Base-by-base conservation (phyloP, 2,797 vertebrate species). In the Premnoplex brunnescens region DNA sequence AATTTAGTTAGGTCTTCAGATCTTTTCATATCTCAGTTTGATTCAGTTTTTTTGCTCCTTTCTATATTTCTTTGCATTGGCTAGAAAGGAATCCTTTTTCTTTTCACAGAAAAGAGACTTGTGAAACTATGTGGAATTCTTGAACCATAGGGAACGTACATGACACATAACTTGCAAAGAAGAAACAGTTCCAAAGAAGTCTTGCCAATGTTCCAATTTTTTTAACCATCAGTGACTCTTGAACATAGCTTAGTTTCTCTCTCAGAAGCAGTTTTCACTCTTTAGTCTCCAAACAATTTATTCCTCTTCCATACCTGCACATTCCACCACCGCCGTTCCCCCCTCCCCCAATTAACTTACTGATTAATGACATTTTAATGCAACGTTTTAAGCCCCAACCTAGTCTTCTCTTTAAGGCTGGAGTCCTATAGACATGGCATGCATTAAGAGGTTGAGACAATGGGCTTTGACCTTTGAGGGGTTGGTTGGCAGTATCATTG, bases 361-460 rank as follows among this genome's bases (percentile, higher is more conserved):
- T 43, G 8, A 55, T 91, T 76, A 88, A 52, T 78, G 58, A 7
- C 21, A 34, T 46, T 78, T 36, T 56, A 78, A 54, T 78, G n/a
- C 24, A 28, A 0, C 49, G 26, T 68, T 91, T 60, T 68, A 82
- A 85, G 27, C 22, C 36, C 15, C 10, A 54, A 0, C 9, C 16
- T 46, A 27, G 21, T 39, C 10, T 63, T 7, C 23, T 56, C 22
- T 68, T 77, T 26, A 62, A 66, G 55, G 9, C 39, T 85, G 51
- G 34, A 58, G 24, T 58, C 10, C 28, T 76, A 24, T 17, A 75
- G 14, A 27, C 0, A 0, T 27, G n/a, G 17, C 5, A 12, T 81
- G 28, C 13, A 49, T 4, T 36, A 62, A 78, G 34, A 49, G 52
- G 30, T 32, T 32, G 39, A 91, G 28, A 48, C 18, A 68, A 20